These are phyloP conservation scores for Mesorhabditis sp. DNA, from an alignment of 2,888 invertebrate species.

Conservation along the genomic window DNA sequence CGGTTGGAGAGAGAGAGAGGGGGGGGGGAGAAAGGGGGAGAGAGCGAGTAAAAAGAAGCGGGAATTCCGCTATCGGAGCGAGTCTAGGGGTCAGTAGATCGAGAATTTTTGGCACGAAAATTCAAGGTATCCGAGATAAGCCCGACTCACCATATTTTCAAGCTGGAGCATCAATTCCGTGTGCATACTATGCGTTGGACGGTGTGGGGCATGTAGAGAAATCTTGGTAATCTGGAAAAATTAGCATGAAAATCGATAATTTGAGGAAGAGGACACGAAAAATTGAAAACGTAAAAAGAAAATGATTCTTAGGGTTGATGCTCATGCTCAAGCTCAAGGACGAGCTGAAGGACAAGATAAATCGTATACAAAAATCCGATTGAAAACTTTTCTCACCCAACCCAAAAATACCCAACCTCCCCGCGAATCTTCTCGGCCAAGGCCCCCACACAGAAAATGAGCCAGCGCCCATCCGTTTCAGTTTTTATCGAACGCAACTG, in stretches of 20 bases:
- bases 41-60: not conserved
- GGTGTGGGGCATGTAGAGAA: not conserved
- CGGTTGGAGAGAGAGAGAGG: not conserved
- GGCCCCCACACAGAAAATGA: too few species aligned
- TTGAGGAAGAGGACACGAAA: too few species aligned
- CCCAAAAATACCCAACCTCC: too few species aligned
- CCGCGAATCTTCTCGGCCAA: too few species aligned
- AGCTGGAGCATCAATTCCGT: constrained; percentile 1
- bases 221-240: not conserved
- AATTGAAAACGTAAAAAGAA: too few species aligned
- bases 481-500: too few species aligned
- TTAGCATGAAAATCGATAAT: not conserved
- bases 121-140: not conserved
- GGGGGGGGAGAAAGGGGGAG: not conserved
- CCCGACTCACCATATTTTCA: not conserved
- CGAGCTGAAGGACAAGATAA: too few species aligned
- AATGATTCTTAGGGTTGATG: too few species aligned
- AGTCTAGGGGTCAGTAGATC: not conserved
- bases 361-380: too few species aligned
- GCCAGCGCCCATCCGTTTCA: too few species aligned
- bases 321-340: too few species aligned
- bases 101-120: not conserved
- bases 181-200: not conserved
- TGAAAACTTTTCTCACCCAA: too few species aligned
- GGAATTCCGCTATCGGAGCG: not conserved